Conservation (phyloP, 2,797 vertebrate species). For the Oreochromis mossambicus region DNA sequence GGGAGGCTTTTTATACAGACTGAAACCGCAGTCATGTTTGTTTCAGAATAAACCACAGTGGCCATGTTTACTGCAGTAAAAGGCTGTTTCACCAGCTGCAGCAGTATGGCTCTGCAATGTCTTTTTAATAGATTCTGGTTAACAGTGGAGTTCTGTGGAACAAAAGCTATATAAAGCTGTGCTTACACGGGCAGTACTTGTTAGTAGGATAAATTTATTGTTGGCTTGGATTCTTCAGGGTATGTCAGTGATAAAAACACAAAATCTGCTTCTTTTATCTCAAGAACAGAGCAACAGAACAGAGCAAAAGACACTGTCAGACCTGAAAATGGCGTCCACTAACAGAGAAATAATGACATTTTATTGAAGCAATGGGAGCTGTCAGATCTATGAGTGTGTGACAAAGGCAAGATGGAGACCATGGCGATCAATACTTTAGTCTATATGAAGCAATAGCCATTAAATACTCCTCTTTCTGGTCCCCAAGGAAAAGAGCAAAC, state of each 20-base stretch:
- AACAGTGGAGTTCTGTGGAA: neutral
- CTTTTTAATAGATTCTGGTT: constrained; percentile 43
- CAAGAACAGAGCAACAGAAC: constrained; percentile 9
- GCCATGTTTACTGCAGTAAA: neutral
- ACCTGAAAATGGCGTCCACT: constrained; percentile 31
- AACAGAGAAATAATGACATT: constrained; percentile 45
- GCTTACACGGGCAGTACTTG: constrained; percentile 7
- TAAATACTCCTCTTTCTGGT: constrained; percentile 60
- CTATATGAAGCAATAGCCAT: constrained; percentile 62
- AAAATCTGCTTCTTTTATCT: neutral
- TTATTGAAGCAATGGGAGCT: constrained; percentile 48
- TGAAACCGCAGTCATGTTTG: neutral
- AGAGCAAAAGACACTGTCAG: constrained; percentile 6
- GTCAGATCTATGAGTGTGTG: constrained; percentile 53
- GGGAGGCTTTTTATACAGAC: neutral
- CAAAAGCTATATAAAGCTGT: neutral
- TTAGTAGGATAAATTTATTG: constrained; percentile 22
- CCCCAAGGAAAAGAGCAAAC: constrained; percentile 49
- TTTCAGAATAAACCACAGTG: neutral
- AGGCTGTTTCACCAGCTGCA: constrained; percentile 10
- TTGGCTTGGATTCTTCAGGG: neutral
- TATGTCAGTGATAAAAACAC: neutral
- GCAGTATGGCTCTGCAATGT: constrained; percentile 21
- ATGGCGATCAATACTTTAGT: constrained; percentile 61
- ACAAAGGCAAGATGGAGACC: constrained; percentile 61